A percentile compares a stretch with the other conserved stretches of the same genome.
phyloP scores from a whole-genome alignment of 1,140 invertebrate species.

The Eriosoma lanigerum region DNA sequence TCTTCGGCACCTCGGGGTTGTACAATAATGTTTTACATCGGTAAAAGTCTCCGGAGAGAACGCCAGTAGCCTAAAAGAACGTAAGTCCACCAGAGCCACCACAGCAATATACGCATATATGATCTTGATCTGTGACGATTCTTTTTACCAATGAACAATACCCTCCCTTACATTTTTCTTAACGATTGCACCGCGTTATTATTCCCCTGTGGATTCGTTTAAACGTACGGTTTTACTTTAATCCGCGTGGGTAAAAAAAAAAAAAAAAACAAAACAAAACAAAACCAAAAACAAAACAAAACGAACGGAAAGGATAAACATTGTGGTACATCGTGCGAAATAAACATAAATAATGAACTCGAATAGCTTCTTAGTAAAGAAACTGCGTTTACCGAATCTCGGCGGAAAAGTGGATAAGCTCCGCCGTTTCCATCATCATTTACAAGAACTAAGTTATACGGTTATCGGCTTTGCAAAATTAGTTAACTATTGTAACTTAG shows the following conservation, averaged over 20 bases:
- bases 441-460: neutral
- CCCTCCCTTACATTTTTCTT: conserved; percentile 2
- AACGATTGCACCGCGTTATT: neutral
- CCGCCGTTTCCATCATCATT: neutral
- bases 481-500: neutral
- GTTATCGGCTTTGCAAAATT: neutral
- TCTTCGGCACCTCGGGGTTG: too few relatives aligned
- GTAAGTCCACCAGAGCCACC: neutral
- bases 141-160: conserved; percentile 14
- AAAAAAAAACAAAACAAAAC: neutral
- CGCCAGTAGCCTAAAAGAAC: neutral
- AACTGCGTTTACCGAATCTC: neutral
- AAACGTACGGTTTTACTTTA: conserved; percentile 5
- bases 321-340: conserved; percentile 4
- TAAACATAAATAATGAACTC: conserved; percentile 19
- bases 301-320: neutral
- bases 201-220: neutral
- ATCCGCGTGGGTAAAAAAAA: neutral
- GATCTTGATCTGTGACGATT: neutral
- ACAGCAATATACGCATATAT: conserved; percentile 9
- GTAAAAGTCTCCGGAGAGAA: neutral
- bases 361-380: neutral
- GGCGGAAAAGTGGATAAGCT: neutral
- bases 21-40: neutral
- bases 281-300: neutral